A percentile compares a stretch with the other conserved stretches of the same genome.
Conservation (phyloP, 30 jellyfish, hydroid and myxozoan species). For the Cassiopea xamachana region DNA sequence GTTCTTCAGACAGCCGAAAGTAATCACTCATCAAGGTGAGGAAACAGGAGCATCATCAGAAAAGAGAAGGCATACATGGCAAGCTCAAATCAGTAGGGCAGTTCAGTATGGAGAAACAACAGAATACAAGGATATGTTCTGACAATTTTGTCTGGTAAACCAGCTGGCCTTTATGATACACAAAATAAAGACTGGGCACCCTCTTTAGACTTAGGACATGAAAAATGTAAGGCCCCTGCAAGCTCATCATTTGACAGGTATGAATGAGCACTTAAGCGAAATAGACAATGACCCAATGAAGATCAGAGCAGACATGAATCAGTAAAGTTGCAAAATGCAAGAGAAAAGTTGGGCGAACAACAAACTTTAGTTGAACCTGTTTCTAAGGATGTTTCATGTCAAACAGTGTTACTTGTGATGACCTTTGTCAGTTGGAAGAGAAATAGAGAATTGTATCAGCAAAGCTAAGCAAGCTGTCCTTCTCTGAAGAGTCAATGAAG, state of each 20-base stretch:
- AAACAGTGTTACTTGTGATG: background rate
- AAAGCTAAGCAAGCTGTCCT: slow-evolving; percentile 4
- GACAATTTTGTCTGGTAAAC: background rate
- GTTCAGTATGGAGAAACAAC: background rate
- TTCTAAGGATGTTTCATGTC: background rate
- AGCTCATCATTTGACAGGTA: background rate
- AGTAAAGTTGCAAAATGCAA: background rate
- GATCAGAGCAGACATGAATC: background rate
- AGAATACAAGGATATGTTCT: background rate
- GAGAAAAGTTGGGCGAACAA: background rate
- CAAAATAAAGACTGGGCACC: background rate
- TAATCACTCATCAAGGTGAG: background rate
- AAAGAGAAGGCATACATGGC: background rate
- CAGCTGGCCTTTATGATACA: background rate
- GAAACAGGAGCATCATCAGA: background rate
- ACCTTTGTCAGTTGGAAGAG: background rate
- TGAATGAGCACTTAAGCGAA: background rate
- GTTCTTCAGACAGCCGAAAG: background rate
- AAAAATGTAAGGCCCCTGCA: background rate
- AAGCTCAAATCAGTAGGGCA: background rate
- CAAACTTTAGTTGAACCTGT: background rate
- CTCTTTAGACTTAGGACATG: background rate
- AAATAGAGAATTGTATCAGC: background rate
- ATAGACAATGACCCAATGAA: background rate
- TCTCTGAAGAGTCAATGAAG: slow-evolving; percentile 10